These are phyloP conservation scores for Pristis pectinata DNA, from an alignment of 2,797 vertebrate genomes.

Conservation along the genomic window DNA sequence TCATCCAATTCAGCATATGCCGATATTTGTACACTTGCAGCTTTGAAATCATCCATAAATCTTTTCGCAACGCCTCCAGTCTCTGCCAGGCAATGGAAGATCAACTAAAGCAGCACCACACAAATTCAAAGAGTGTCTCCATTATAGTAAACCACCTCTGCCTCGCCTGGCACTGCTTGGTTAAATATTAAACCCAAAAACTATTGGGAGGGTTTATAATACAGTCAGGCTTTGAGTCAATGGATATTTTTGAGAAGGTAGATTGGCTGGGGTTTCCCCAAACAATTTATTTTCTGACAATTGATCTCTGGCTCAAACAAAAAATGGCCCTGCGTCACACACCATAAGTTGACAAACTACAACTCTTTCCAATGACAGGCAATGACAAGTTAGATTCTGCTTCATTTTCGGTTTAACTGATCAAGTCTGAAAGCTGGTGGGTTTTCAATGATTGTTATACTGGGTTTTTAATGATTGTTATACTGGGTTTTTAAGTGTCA, in stretches of 20 bases:
- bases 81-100: background rate
- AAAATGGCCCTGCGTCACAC: background rate
- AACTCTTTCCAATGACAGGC: too few species aligned
- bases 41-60: too few species aligned
- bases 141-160: background rate
- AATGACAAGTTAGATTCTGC: too few species aligned
- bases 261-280: background rate
- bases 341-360: background rate
- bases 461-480: too few species aligned
- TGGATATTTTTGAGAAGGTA: background rate
- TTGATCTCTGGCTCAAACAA: background rate
- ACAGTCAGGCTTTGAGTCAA: background rate
- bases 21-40: background rate
- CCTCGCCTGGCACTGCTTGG: background rate
- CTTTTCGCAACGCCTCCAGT: background rate
- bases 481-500: too few species aligned
- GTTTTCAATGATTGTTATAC: too few species aligned
- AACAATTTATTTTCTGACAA: background rate
- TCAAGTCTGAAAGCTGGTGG: too few species aligned
- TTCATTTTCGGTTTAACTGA: too few species aligned
- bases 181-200: background rate
- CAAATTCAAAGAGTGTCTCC: background rate
- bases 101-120: background rate
- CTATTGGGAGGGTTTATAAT: background rate
- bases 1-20: background rate